Percentiles rank a stretch among this genome's conserved stretches.
phyloP scores from a whole-genome alignment of 2,797 vertebrate species.

The Sphenopsis melanotis region DNA sequence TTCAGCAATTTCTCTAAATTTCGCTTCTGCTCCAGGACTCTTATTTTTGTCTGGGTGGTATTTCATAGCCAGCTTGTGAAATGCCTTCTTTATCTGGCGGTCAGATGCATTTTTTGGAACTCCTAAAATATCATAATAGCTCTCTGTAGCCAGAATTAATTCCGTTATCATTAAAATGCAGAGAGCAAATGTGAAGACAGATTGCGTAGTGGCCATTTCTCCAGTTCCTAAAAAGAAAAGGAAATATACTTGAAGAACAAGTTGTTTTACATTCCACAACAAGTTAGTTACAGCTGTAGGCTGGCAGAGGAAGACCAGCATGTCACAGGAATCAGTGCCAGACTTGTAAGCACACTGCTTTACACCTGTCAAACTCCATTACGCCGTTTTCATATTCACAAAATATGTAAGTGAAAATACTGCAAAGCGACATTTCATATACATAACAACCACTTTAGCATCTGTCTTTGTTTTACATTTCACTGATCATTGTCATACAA shows the following conservation, averaged over 20 bases:
- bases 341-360: fast-evolving
- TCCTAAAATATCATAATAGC: slow-evolving; percentile 93
- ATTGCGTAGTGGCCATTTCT: slow-evolving; percentile 87
- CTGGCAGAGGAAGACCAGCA: not conserved
- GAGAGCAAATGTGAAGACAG: slow-evolving; percentile 85
- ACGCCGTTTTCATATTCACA: not conserved
- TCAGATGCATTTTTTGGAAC: slow-evolving; percentile 90
- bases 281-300: not conserved
- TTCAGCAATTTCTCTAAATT: slow-evolving; percentile 95
- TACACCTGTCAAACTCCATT: not conserved
- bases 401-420: not conserved
- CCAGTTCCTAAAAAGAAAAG: slow-evolving; percentile 61
- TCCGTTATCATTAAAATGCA: slow-evolving; percentile 93
- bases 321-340: not conserved
- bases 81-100: slow-evolving; percentile 96
- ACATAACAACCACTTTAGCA: not conserved
- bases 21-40: slow-evolving; percentile 88
- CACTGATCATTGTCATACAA: not conserved
- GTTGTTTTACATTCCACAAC: not conserved
- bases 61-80: slow-evolving; percentile 93
- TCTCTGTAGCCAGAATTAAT: slow-evolving; percentile 89
- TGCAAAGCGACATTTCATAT: not conserved
- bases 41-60: slow-evolving; percentile 97
- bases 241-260: not conserved
- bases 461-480: not conserved